phyloP scores from a whole-genome alignment of 2,797 vertebrate genomes.

The Uromys caudimaculatus region DNA sequence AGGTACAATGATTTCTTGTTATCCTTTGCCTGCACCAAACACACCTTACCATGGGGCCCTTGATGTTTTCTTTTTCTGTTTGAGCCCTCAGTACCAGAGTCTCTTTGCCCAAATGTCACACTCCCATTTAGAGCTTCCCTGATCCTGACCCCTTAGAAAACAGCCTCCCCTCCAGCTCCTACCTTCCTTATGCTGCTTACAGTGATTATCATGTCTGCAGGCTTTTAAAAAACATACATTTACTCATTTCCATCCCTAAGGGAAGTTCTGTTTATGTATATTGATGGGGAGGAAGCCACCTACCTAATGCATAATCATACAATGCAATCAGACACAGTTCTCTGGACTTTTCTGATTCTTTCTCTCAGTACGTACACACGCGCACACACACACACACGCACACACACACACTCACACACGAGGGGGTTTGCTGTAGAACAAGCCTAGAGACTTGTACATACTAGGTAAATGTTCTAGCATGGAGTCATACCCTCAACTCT shows the following conservation, averaged over 20 bases:
- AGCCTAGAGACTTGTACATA: not conserved
- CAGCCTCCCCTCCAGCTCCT: not conserved
- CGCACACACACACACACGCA: not conserved
- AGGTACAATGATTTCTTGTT: not conserved
- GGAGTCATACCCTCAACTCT: not conserved
- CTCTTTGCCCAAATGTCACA: not conserved
- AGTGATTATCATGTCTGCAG: not conserved
- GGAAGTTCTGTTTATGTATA: not conserved
- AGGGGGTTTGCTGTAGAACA: not conserved
- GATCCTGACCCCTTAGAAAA: not conserved
- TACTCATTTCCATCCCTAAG: not conserved
- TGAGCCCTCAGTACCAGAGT: not conserved
- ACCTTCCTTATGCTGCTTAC: not conserved
- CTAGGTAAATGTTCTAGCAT: not conserved
- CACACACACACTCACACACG: no score
- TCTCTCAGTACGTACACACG: not conserved
- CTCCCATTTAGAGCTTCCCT: not conserved
- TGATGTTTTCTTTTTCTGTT: not conserved
- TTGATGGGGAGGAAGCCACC: not conserved
- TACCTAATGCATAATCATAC: not conserved
- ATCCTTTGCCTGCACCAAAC: not conserved
- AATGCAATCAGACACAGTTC: not conserved
- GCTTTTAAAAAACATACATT: not conserved
- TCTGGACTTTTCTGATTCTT: not conserved
- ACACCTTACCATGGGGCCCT: not conserved